phyloP scores from a whole-genome alignment of 1,140 invertebrate species.

The Aphelenchoides fujianensis region DNA sequence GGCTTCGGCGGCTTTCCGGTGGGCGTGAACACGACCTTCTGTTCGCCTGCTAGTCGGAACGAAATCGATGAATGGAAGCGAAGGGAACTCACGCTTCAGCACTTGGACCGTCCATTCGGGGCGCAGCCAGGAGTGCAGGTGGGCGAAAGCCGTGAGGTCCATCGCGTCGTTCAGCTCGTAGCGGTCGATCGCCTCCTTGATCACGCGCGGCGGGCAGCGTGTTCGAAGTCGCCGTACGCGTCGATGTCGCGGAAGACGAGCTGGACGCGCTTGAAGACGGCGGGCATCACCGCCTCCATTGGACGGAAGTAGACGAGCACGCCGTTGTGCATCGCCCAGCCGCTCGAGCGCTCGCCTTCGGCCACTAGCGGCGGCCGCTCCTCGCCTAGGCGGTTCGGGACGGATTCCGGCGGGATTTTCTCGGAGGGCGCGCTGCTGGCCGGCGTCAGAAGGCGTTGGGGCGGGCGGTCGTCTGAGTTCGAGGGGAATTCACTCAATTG shows the following conservation, averaged over 20 bases:
- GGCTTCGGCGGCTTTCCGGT: background rate
- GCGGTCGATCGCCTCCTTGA: slow-evolving; percentile 20
- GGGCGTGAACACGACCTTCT: background rate
- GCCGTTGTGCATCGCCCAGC: too few species aligned
- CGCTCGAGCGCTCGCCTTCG: too few species aligned
- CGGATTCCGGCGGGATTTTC: too few species aligned
- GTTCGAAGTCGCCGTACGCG: background rate
- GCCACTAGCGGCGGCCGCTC: too few species aligned
- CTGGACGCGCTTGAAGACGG: background rate
- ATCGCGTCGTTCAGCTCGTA: slow-evolving; percentile 4
- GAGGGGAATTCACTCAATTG: too few species aligned
- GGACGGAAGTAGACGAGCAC: too few species aligned
- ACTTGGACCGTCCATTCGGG: background rate
- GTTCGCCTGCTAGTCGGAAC: background rate
- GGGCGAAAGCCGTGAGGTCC: background rate
- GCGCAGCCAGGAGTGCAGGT: background rate
- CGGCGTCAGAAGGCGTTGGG: too few species aligned
- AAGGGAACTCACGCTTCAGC: background rate
- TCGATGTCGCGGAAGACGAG: background rate
- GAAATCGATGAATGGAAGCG: background rate
- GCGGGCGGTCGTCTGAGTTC: too few species aligned
- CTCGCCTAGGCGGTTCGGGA: too few species aligned
- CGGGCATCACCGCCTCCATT: too few species aligned
- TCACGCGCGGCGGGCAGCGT: background rate
- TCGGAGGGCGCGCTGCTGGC: too few species aligned